Base-by-base conservation (phyloP, 2,888 invertebrate species). In the Dasysyrphus tricinctus region DNA sequence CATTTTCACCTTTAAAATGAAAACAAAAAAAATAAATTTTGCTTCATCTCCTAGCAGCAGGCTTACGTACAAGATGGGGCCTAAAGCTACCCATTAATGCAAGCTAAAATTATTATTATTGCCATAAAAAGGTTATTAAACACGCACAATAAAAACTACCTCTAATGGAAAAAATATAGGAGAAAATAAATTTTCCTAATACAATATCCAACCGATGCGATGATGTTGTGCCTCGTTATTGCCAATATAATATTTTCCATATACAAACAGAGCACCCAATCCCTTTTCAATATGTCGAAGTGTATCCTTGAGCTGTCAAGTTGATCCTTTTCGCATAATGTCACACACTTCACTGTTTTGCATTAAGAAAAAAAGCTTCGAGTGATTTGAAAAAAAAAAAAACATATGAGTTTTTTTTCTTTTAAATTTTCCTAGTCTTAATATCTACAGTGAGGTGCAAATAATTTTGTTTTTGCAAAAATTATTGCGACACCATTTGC, bases 291-390 rank as follows among this genome's bases (percentile, higher is more conserved):
- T 51, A 51, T 57, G 29, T 59, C 69, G 77, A 77, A 67, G 77
- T 44, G 59, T 69, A 73, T 82, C 78, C 82, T 78, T 78, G 77
- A 78, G 67, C 51, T 67, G 73, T 61, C 73, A 54, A 61, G 73
- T 78, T 82, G 78, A 82, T 75, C 80, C 51, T 75, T 76, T 74
- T 80, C 59, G 32, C 44, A 80, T 51, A 74, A 80, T 77, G 65
- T 82, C 81, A 73, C 51, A 73, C 57, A 65, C 67, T 77, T 82
- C 67, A 69, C 54, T 73, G 61, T 73, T 32, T 57, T 65, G 19
- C 69, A 73, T 59, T 54, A 65, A 77, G 56, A 70, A 16, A 54
- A 63, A 65, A 29, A 65, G 65, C 63, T 47, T 74, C 59, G 19
- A 65, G 57, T 37, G 57, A 34, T 69, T 65, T 39, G 24, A 24